A percentile compares a stretch with the other conserved stretches of the same genome.
These are phyloP conservation scores for Plectrocnemia conspersa DNA, from an alignment of 1,140 invertebrate species.

Conservation along the genomic window DNA sequence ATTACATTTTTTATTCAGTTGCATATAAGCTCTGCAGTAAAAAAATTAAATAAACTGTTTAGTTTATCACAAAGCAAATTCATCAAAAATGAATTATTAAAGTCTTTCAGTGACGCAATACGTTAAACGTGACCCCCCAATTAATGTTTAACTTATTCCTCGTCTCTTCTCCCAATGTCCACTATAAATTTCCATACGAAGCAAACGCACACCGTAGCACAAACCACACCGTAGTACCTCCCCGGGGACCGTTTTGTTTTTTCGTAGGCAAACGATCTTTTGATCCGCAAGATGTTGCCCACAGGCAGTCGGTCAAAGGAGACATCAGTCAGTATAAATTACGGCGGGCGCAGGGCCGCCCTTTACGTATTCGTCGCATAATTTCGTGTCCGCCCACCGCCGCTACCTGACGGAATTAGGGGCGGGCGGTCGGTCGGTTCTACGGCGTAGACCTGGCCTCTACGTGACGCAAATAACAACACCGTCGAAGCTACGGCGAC, in stretches of 20 bases:
- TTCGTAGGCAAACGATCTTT: not conserved
- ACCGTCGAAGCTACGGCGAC: not conserved
- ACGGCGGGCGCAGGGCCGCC: not conserved
- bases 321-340: conserved; percentile 10
- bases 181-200: not conserved
- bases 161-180: too few relatives aligned
- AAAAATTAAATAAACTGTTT: too few relatives aligned
- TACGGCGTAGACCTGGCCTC: conserved; percentile 2
- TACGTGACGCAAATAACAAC: conserved; percentile 10
- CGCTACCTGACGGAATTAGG: conserved; percentile 8
- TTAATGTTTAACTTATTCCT: too few relatives aligned
- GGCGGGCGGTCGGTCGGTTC: not conserved
- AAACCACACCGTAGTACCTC: not conserved
- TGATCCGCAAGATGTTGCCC: conserved; percentile 1
- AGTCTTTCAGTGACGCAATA: too few relatives aligned
- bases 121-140: too few relatives aligned
- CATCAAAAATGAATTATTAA: too few relatives aligned
- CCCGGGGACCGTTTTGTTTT: not conserved
- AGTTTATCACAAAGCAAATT: too few relatives aligned
- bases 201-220: not conserved
- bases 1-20: too few relatives aligned
- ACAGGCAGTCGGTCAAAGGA: not conserved
- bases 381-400: conserved; percentile 8
- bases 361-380: conserved; percentile 18
- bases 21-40: too few relatives aligned